Base-by-base conservation (phyloP, 1,140 invertebrate genomes). In the Drosophila albomicans region DNA sequence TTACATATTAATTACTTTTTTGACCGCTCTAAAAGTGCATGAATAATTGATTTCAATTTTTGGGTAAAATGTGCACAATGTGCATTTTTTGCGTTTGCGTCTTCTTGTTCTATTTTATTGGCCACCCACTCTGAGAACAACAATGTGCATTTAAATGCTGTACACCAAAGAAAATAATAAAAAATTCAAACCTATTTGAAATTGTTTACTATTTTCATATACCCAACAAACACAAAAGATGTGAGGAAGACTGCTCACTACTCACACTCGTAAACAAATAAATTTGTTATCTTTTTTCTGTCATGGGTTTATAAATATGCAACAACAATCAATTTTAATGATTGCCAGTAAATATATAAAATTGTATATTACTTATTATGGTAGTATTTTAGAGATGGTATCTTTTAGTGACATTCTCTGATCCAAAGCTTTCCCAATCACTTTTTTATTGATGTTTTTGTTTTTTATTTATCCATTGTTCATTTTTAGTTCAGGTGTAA, bases 1-100 rank as follows among this genome's bases (percentile, higher is more conserved):
- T 76, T 76, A 79, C 77, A 79, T 79, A 79, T 79, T 79, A 79
- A 79, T 79, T 79, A 79, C 68, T 77, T 77, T 78, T 79, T 79
- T 79, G 77, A 79, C 77, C 74, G 77, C 68, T 77, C 74, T 77
- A 76, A 79, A 77, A 79, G 57, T 68, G 63, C 51, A 73, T 79
- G 43, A 79, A 79, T 79, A 79, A 79, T 77, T 77, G 77, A 79
- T 77, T 77, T 77, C 58, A 76, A 76, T 78, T 75, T 76, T 66
- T 67, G 38, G 16, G 6, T 30, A 66, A 46, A 62, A 75, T 63
- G 20, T 62, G 16, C 52, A 54, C 30, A 64, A 68, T 63, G 30
- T 68, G 58, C 75, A 59, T 56, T 56, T 75, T 71, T 48, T 20
- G 8, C 32, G n/a, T 68, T 57, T 46, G 15, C 7, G 57, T 59